Percentiles rank a stretch among this genome's conserved stretches.
Conservation (phyloP, 2,113 vertebrate genomes). For the Chiloscyllium plagiosum region DNA sequence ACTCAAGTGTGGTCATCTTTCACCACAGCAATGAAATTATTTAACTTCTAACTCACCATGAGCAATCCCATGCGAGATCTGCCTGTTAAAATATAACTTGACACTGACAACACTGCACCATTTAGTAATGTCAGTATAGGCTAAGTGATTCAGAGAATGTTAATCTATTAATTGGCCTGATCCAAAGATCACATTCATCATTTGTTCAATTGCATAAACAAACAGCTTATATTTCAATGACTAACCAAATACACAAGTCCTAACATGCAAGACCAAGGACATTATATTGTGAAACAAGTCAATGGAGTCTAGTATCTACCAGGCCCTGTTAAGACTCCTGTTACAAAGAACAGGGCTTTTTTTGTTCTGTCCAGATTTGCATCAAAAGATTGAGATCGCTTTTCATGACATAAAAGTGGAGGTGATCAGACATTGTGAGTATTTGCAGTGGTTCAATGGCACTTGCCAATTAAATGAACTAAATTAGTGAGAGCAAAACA, state of each 20-base stretch:
- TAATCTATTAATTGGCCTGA: background rate
- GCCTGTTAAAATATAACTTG: background rate
- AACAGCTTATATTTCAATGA: conserved; percentile 21
- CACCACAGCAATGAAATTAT: too few relatives aligned
- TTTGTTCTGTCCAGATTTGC: background rate
- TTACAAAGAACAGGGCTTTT: background rate
- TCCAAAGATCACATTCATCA: background rate
- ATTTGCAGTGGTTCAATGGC: background rate
- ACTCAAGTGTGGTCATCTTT: too few relatives aligned
- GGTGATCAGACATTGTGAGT: background rate
- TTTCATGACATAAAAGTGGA: background rate
- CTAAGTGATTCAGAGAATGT: background rate
- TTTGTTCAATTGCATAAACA: background rate
- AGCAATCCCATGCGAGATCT: background rate
- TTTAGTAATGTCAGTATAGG: background rate
- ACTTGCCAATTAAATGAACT: too few relatives aligned
- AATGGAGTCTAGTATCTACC: background rate
- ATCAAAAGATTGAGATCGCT: background rate
- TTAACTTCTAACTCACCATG: background rate
- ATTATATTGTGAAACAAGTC: background rate
- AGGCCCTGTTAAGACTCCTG: background rate
- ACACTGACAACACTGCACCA: background rate
- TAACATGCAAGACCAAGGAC: background rate
- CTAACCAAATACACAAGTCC: background rate
- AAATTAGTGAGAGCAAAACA: background rate